These are phyloP conservation scores for Andrena minutula DNA, from an alignment of 2,888 invertebrate species.

Conservation along the genomic window DNA sequence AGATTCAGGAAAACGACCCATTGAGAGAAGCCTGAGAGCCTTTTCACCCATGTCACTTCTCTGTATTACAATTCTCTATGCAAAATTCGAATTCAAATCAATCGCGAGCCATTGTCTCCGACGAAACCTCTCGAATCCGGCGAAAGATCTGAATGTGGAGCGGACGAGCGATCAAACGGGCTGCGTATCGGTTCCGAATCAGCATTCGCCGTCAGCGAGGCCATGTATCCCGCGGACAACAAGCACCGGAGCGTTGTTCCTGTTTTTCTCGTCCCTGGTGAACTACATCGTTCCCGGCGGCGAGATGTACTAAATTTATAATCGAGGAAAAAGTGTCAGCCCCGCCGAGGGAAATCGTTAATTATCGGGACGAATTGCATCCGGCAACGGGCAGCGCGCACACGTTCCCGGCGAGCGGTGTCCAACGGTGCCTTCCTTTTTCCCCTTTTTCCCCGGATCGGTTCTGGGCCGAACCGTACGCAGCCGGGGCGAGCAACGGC, in stretches of 20 bases:
- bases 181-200: constrained; percentile 17
- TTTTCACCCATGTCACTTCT: too few relatives aligned
- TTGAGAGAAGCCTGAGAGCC: too few relatives aligned
- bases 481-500: constrained; percentile 3
- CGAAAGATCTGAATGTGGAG: constrained; percentile 13
- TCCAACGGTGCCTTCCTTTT: not conserved
- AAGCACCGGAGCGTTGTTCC: constrained; percentile 39
- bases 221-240: not conserved
- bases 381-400: constrained; percentile 14
- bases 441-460: not conserved
- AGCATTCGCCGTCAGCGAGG: constrained; percentile 19
- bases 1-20: too few relatives aligned
- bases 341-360: constrained; percentile 45
- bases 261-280: constrained; percentile 27
- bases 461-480: constrained; percentile 1
- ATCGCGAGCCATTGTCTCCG: not conserved
- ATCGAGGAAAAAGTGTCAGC: constrained; percentile 50
- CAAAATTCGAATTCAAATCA: too few relatives aligned
- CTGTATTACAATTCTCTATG: too few relatives aligned
- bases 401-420: constrained; percentile 4
- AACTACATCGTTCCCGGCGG: constrained; percentile 20
- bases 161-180: not conserved
- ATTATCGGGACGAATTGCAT: constrained; percentile 45
- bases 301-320: constrained; percentile 36
- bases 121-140: not conserved